Conservation (phyloP, 2,113 vertebrate genomes). For the Pseudopodoces humilis region DNA sequence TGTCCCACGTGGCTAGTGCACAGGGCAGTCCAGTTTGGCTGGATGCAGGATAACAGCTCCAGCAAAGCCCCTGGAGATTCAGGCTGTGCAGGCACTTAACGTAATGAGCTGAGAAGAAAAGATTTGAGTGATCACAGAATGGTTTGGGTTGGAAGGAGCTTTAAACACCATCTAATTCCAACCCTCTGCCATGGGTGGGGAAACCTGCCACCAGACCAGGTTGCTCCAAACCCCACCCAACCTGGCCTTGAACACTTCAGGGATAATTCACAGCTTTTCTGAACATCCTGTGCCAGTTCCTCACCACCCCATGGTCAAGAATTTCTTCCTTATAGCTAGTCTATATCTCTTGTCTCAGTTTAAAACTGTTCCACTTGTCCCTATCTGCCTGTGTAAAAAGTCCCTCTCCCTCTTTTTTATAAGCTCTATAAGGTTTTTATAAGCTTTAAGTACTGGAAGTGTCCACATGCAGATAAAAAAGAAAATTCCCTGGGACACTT, state of each 20-base stretch:
- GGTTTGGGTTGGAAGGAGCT: background rate
- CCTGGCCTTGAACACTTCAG: background rate
- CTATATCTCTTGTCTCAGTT: background rate
- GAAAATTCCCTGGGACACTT: background rate
- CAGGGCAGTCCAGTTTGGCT: background rate
- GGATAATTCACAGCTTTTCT: background rate
- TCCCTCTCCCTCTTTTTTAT: background rate
- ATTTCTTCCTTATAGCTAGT: background rate
- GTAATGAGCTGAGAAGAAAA: background rate
- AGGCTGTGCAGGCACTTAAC: background rate
- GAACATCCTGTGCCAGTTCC: background rate
- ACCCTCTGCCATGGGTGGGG: background rate
- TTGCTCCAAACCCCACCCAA: background rate
- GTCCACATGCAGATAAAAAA: background rate
- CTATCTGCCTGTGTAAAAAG: background rate
- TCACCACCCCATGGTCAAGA: background rate
- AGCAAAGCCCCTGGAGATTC: background rate
- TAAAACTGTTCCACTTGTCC: background rate
- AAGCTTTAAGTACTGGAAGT: background rate
- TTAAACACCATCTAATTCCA: background rate
- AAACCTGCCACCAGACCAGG: background rate
- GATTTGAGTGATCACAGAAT: background rate
- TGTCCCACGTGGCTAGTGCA: accelerated
- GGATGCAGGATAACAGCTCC: background rate
- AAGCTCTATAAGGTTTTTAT: background rate